Evolutionary conservation across 2,113 vertebrate species (phyloP), one percentile per base, ranked within the genome.

Genomic region (Notarius quadriscutis): DNA sequence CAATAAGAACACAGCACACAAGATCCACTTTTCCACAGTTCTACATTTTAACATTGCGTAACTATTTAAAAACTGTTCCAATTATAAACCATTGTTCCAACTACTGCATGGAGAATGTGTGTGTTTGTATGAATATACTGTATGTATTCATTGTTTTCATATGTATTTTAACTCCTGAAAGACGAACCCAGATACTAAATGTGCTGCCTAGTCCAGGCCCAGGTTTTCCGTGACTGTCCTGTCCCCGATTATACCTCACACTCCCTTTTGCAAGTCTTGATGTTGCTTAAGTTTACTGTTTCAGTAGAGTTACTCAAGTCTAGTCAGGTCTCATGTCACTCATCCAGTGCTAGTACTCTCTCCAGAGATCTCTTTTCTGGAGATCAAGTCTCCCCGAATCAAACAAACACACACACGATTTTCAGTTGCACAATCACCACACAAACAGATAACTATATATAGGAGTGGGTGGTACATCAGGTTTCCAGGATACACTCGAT

Each of bases 281-380:
- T 60, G 53, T 87, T 89, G 88, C 86, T 89, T 83, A 89, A 87
- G 63, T 53, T 88, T 81, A 87, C 72, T 63, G 87, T 83, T 85
- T 84, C 72, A 62, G 67, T 55, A 50, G 41, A 83, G 80, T 87
- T 89, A 77, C 86, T 86, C 89, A 88, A 88, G 81, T 86, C 14
- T 75, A 48, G 67, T 65, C 58, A 60, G 75, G 72, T 27, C 75
- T 83, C n/a, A 11, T 67, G 62, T 69, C 82, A 84, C 63, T 30
- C 62, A n/a, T 69, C 48, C 25, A 9, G 17, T 41, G 75, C 85
- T 63, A 81, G 62, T n/a, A 75, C 34, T 7, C 78, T 81, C 51
- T 69, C 78, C 57, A 71, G 53, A 87, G 85, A 60, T 18, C 55
- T 27, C 18, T 80, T 67, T 57, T 89, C 83, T 71, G n/a, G 71